These are phyloP conservation scores for Microctenopoma stevenorrisi DNA, from an alignment of 2,797 vertebrate species.

Conservation along the genomic window DNA sequence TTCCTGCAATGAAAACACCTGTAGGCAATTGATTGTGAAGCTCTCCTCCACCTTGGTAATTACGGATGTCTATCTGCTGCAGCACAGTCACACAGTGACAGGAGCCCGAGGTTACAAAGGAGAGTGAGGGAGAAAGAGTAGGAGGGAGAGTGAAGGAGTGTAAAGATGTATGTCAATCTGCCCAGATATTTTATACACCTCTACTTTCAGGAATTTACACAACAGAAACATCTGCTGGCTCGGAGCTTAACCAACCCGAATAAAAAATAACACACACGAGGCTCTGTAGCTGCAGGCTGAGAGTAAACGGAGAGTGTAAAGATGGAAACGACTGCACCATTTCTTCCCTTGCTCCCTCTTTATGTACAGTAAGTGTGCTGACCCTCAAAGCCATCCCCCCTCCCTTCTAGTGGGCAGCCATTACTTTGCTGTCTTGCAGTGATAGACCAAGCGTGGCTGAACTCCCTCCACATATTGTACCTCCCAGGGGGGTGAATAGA, in stretches of 20 bases:
- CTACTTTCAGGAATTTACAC: conserved; percentile 47
- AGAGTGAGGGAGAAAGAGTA: conserved; percentile 32
- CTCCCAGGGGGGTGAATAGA: conserved; percentile 72
- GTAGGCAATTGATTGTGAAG: conserved; percentile 40
- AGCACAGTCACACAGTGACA: conserved; percentile 62
- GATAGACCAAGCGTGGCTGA: conserved; percentile 78
- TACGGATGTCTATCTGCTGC: conserved; percentile 67
- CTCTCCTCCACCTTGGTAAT: conserved; percentile 64
- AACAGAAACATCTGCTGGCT: conserved; percentile 59
- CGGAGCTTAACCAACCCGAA: conserved; percentile 30
- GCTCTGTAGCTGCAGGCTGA: neutral
- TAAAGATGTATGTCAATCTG: conserved; percentile 56
- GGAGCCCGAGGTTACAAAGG: conserved; percentile 56
- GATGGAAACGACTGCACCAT: conserved; percentile 48
- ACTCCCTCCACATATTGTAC: conserved; percentile 63
- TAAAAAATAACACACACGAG: conserved; percentile 6
- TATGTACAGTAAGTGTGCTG: conserved; percentile 50
- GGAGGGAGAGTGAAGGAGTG: conserved; percentile 37
- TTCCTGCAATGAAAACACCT: conserved; percentile 62
- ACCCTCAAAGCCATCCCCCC: conserved; percentile 23
- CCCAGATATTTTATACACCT: conserved; percentile 39
- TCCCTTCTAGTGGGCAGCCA: conserved; percentile 43
- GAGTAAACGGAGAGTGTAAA: conserved; percentile 39
- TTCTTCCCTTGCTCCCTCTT: conserved; percentile 31
- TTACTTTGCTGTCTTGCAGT: conserved; percentile 61